phyloP scores from a whole-genome alignment of 2,888 invertebrate genomes.

The Lepetodrilus schrolli region DNA sequence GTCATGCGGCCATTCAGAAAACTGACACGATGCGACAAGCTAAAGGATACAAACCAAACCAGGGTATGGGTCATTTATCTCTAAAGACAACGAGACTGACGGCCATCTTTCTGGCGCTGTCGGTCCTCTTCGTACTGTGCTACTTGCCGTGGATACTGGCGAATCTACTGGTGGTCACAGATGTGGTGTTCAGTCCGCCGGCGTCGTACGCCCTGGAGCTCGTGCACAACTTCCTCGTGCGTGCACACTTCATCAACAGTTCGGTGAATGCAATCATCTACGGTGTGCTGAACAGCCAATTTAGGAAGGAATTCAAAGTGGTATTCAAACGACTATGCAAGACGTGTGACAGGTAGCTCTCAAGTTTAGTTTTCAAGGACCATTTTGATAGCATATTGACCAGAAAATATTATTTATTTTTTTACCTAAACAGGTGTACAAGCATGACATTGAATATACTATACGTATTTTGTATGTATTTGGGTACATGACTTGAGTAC shows the following conservation, averaged over 20 bases:
- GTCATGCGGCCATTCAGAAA: constrained; percentile 30
- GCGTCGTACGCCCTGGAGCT: constrained; percentile 46
- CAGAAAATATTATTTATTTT: too few species aligned
- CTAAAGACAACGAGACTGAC: constrained; percentile 55
- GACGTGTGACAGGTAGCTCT: neutral
- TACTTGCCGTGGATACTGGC: constrained; percentile 60
- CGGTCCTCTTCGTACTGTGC: constrained; percentile 55
- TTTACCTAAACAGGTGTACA: too few species aligned
- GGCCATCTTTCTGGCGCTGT: constrained; percentile 59
- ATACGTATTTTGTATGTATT: too few species aligned
- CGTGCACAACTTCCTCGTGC: constrained; percentile 57
- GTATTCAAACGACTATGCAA: constrained; percentile 30
- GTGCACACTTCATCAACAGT: constrained; percentile 63
- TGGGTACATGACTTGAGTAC: too few species aligned
- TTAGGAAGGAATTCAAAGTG: constrained; percentile 46
- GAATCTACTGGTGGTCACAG: constrained; percentile 54
- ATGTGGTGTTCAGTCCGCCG: constrained; percentile 51
- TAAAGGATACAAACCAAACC: constrained; percentile 28
- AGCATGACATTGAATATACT: too few species aligned
- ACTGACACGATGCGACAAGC: constrained; percentile 31
- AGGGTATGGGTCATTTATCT: constrained; percentile 32
- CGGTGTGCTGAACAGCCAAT: constrained; percentile 54
- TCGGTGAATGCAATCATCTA: constrained; percentile 63
- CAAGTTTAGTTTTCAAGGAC: neutral
- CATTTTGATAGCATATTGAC: too few species aligned